Evolutionary conservation across 2,113 vertebrate genomes (phyloP).

Genomic region (Melanocharis versteri): DNA sequence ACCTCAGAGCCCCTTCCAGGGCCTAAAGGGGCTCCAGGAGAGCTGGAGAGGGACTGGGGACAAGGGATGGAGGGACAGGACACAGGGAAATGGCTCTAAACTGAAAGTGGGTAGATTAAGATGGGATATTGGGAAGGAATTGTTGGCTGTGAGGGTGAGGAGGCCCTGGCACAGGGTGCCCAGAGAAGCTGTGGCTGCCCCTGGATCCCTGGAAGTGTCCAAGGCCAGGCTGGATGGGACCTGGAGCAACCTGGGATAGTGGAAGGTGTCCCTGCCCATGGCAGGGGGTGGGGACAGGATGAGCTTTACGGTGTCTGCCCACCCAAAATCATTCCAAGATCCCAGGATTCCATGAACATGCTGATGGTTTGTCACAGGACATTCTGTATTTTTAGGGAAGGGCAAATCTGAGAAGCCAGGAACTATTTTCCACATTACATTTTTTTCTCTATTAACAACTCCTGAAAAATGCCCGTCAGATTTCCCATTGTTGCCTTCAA

Average conservation of each 20-base stretch:
- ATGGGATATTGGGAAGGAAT: neutral
- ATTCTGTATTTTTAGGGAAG: neutral
- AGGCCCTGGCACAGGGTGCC: accelerated
- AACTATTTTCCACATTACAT: neutral
- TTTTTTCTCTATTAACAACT: neutral
- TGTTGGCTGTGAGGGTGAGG: accelerated
- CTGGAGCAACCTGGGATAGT: accelerated
- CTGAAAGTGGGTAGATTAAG: neutral
- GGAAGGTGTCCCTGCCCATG: neutral
- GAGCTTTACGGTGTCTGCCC: accelerated
- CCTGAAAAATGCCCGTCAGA: neutral
- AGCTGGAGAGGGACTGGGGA: neutral
- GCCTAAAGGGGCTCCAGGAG: neutral
- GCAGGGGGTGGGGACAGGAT: accelerated
- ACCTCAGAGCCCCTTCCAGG: neutral
- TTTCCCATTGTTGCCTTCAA: neutral
- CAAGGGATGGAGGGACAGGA: neutral
- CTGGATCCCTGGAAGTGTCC: neutral
- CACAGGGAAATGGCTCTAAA: neutral
- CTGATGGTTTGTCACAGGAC: neutral
- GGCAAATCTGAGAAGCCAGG: neutral
- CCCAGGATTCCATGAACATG: neutral
- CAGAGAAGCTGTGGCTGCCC: neutral
- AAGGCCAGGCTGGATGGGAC: accelerated
- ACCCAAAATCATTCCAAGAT: neutral